These are phyloP conservation scores for Ptilonorhynchus violaceus DNA, from an alignment of 2,113 vertebrate species.

Conservation along the genomic window DNA sequence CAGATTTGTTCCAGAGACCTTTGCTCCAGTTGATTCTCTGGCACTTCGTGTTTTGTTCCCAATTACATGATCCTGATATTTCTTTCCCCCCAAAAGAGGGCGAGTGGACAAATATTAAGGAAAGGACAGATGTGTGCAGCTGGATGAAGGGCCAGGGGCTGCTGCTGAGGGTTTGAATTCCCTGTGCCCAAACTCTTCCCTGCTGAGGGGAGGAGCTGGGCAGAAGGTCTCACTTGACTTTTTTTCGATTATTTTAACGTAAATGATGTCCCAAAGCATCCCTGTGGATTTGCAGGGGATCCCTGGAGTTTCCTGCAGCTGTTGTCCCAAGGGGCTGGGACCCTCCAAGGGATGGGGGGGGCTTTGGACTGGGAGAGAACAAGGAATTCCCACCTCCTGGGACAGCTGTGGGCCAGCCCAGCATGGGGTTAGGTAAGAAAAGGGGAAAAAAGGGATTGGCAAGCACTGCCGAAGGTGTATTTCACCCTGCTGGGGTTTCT, in stretches of 20 bases:
- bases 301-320: slow-evolving; percentile 6
- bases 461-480: not conserved
- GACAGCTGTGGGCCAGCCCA: too few species aligned
- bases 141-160: not conserved
- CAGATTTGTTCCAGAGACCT: not conserved
- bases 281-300: fast-evolving
- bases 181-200: not conserved
- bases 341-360: not conserved
- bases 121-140: not conserved
- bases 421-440: not conserved
- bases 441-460: fast-evolving
- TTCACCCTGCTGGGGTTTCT: not conserved
- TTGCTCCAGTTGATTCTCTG: not conserved
- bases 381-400: not conserved
- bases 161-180: not conserved
- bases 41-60: not conserved
- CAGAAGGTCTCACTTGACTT: fast-evolving
- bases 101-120: not conserved
- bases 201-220: not conserved
- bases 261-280: not conserved
- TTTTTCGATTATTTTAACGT: too few species aligned
- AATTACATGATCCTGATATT: not conserved
- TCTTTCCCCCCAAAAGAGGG: fast-evolving
- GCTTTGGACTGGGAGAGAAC: not conserved
- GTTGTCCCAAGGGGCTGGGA: not conserved